phyloP scores from a whole-genome alignment of 1,140 invertebrate species.

The Drosophila navojoa region DNA sequence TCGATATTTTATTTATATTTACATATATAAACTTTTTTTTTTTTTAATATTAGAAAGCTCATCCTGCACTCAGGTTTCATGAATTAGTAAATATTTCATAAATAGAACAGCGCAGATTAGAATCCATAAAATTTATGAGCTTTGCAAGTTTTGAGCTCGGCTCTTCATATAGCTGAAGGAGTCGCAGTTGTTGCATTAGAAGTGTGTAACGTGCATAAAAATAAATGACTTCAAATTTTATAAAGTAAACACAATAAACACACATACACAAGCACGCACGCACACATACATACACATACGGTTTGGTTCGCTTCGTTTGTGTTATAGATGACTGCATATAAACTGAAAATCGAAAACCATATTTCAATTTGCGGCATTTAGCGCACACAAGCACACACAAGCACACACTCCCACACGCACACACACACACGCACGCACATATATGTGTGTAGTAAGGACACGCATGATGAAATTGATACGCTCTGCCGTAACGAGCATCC shows the following conservation, averaged over 20 bases:
- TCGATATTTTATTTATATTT: no score
- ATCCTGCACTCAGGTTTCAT: no score
- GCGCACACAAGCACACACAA: conserved; percentile 57
- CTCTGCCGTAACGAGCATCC: conserved; percentile 66
- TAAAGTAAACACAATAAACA: conserved; percentile 71
- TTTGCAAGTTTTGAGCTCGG: no score
- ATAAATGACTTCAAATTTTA: conserved; percentile 74
- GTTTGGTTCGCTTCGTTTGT: conserved; percentile 53
- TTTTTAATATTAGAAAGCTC: no score
- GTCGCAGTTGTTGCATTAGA: neutral
- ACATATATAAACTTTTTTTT: no score
- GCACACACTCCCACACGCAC: conserved; percentile 1
- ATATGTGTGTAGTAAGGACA: conserved; percentile 46
- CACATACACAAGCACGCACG: conserved; percentile 19
- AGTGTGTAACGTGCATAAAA: conserved; percentile 33
- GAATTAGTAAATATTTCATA: no score
- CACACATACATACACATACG: conserved; percentile 19
- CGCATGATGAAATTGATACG: conserved; percentile 80
- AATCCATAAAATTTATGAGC: neutral
- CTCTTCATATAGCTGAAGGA: neutral
- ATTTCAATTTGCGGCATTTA: conserved; percentile 82
- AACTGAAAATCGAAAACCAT: conserved; percentile 82
- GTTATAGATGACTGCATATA: conserved; percentile 81
- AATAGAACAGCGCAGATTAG: neutral
- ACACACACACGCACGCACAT: neutral